Evolutionary conservation across 2,888 invertebrate species (phyloP), one percentile per base, ranked within the genome.

Genomic region (Lepas anatifera): DNA sequence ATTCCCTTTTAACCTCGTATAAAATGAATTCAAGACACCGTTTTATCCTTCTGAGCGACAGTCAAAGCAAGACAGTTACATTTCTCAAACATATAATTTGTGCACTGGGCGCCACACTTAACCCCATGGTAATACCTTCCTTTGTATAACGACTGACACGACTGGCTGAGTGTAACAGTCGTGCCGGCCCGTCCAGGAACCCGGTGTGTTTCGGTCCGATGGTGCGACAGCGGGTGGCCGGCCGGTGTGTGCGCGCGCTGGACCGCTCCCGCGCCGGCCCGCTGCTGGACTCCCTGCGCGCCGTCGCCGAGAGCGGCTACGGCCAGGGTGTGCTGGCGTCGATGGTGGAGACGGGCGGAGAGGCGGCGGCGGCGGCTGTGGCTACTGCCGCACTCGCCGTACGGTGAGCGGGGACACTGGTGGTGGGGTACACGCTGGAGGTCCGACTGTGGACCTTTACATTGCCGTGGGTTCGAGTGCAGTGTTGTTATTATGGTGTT

Each of bases 301-400:
- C 58, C 22, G 58, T 58, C 18, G 58, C 58, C 22, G 32, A 58
- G 32, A 22, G 32, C 35, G 58, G 58, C 22, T 58, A 58, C 58
- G 58, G 58, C 22, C 58, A 35, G 32, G 58, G 58, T 22, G 58
- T 58, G 58, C 58, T 58, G 22, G 58, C 32, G 58, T 58, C 58
- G 35, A 25, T 58, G 35, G 16, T 58, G 58, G 58, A 58, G 58
- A 8, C 35, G 35, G 58, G 58, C 18, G 58, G 35, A 1, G 58
- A 6, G 32, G 2, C 10, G 35, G 58, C 58, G 32, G 18, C 13
- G 22, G 32, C 58, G 22, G 58, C 58, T 2, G 58, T 35, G 22
- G 25, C 35, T 22, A 58, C 58, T 2, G 58, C 58, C 4, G 58
- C 58, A 32, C 22, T 58, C 8, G 58, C 35, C 1, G 58, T 58